Conservation (phyloP, 2,797 vertebrate species). For the Danio albolineatus region DNA sequence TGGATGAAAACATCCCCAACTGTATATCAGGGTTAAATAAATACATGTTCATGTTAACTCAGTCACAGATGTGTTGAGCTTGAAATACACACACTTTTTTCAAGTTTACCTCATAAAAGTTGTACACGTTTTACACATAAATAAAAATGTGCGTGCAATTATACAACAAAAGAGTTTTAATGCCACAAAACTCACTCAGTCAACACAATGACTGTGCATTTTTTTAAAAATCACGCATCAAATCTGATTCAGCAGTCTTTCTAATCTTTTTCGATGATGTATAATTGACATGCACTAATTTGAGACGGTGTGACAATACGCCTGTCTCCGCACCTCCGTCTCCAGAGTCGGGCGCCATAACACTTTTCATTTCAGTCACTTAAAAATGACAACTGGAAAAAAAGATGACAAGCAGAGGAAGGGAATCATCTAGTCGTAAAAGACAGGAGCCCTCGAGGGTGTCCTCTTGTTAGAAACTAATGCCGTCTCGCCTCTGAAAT, state of each 20-base stretch:
- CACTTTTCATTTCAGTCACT: constrained; percentile 38
- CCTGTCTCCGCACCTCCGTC: constrained; percentile 12
- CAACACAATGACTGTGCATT: too few species aligned
- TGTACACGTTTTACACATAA: too few species aligned
- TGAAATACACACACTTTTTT: too few species aligned
- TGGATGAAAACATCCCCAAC: too few species aligned
- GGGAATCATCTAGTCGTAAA: constrained; percentile 18
- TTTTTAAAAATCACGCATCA: too few species aligned
- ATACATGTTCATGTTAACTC: too few species aligned
- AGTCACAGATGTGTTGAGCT: too few species aligned
- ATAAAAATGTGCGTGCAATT: too few species aligned
- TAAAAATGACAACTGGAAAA: constrained; percentile 41
- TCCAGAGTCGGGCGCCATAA: neutral
- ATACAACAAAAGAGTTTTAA: too few species aligned
- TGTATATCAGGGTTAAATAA: too few species aligned
- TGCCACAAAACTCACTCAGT: too few species aligned
- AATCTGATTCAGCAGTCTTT: neutral
- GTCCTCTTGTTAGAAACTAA: constrained; percentile 3
- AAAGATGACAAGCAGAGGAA: constrained; percentile 25
- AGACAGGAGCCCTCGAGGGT: constrained; percentile 22
- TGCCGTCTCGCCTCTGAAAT: constrained; percentile 11
- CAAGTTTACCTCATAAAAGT: too few species aligned
- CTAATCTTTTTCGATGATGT: neutral
- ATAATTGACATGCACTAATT: neutral
- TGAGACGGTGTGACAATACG: neutral